Percentiles rank a stretch among this genome's conserved stretches.
Conservation (phyloP, 2,797 vertebrate species). For the Melanotaenia nigrans region DNA sequence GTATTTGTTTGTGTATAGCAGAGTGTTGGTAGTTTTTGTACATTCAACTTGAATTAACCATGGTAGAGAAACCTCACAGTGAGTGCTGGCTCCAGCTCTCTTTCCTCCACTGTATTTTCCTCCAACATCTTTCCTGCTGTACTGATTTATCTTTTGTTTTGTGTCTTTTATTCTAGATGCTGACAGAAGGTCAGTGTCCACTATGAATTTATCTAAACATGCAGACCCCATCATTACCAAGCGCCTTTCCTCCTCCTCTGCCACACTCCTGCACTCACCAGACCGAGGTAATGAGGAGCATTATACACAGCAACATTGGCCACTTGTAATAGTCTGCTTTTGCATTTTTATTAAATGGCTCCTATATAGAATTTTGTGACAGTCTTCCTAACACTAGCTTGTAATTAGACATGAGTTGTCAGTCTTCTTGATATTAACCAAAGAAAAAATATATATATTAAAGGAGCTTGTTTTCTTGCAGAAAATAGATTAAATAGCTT, state of each 20-base stretch:
- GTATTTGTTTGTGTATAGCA: conserved; percentile 16
- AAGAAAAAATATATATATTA: not conserved
- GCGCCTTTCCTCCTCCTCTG: conserved; percentile 95
- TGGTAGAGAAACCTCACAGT: conserved; percentile 39
- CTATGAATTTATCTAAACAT: conserved; percentile 98
- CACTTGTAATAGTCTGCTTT: not conserved
- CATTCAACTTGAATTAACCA: conserved; percentile 42
- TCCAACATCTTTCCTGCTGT: not conserved
- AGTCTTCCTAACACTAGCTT: not conserved
- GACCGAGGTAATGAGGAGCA: conserved; percentile 90
- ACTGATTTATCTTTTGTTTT: conserved; percentile 9
- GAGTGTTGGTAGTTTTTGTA: conserved; percentile 34
- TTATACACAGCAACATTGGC: not conserved
- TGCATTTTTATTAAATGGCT: not conserved
- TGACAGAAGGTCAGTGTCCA: conserved; percentile 96
- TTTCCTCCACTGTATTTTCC: conserved; percentile 15
- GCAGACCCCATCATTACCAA: conserved; percentile 96
- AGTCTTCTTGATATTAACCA: not conserved
- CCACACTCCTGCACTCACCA: conserved; percentile 96
- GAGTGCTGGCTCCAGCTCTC: conserved; percentile 25
- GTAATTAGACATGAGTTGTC: too few relatives aligned
- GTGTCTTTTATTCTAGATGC: conserved; percentile 84
- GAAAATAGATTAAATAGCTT: not conserved
- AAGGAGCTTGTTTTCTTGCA: not conserved
- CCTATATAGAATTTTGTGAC: conserved; percentile 3